A percentile compares a stretch with the other conserved stretches of the same genome.
Conservation (phyloP, 2,797 vertebrate genomes). For the Tinamus major region DNA sequence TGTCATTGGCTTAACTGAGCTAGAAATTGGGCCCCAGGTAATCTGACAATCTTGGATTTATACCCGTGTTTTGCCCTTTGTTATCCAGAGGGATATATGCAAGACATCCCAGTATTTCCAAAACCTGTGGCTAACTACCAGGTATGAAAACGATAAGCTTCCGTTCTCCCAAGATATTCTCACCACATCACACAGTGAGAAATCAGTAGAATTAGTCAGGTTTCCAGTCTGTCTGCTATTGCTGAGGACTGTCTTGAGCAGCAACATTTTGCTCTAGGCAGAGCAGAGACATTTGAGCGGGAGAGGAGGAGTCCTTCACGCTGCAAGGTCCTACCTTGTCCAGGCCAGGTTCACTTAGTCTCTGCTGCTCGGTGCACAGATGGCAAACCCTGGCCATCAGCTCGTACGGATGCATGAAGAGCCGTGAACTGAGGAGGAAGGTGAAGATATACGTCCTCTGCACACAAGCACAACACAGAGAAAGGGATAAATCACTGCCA, state of each 20-base stretch:
- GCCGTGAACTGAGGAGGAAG: conserved; percentile 93
- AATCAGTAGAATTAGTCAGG: not conserved
- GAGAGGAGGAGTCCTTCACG: not conserved
- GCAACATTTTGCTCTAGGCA: not conserved
- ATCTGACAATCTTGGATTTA: not conserved
- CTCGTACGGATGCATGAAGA: conserved; percentile 91
- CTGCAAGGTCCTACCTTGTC: conserved; percentile 85
- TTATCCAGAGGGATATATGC: not conserved
- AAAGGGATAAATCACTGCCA: not conserved
- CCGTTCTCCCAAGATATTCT: not conserved
- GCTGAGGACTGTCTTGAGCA: not conserved
- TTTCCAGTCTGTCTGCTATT: not conserved
- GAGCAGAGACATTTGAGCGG: not conserved
- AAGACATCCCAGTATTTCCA: not conserved
- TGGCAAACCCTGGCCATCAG: conserved; percentile 93
- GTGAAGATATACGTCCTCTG: conserved; percentile 96
- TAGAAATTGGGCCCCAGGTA: not conserved
- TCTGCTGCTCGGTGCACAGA: conserved; percentile 88
- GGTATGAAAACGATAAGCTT: not conserved
- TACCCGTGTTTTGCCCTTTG: not conserved
- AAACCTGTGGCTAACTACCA: not conserved
- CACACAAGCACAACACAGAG: not conserved
- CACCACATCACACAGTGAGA: not conserved
- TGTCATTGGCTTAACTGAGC: not conserved
- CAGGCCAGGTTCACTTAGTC: conserved; percentile 83